These are phyloP conservation scores for Chrysogorgia sp. DNA, from an alignment of 92 coral and sea anemone genomes.

Conservation along the genomic window DNA sequence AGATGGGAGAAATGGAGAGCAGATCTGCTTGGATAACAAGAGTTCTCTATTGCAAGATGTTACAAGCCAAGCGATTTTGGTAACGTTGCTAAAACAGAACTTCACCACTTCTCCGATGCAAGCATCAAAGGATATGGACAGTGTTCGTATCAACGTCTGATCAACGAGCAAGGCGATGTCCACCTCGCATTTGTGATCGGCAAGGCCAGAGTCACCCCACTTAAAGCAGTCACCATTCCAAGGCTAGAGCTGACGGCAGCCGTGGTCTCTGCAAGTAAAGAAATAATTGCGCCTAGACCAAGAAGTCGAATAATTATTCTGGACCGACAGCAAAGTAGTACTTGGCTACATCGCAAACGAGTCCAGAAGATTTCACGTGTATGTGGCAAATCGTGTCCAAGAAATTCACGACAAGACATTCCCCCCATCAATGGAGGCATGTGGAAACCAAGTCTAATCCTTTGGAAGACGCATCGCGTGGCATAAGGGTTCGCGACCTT, in stretches of 20 bases:
- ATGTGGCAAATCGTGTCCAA: too few relatives aligned
- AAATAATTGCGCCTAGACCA: too few relatives aligned
- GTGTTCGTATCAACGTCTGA: conserved; percentile 11
- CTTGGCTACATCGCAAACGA: too few relatives aligned
- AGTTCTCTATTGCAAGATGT: conserved; percentile 3
- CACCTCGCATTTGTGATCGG: conserved; percentile 7
- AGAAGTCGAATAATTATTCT: too few relatives aligned
- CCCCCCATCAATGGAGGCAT: too few relatives aligned
- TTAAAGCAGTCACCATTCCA: conserved; percentile 2
- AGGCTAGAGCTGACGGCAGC: conserved; percentile 31
- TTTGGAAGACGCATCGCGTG: too few relatives aligned
- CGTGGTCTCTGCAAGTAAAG: conserved; percentile 20
- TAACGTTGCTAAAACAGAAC: background rate
- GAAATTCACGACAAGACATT: too few relatives aligned
- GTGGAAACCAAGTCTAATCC: too few relatives aligned
- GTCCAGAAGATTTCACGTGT: too few relatives aligned
- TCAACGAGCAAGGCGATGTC: conserved; percentile 3
- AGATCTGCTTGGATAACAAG: background rate
- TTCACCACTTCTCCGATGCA: conserved; percentile 30
- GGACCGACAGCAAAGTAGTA: too few relatives aligned
- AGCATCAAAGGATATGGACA: conserved; percentile 19
- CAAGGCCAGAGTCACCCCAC: conserved; percentile 20
- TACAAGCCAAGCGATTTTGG: conserved; percentile 22
- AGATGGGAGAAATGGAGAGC: conserved; percentile 18
- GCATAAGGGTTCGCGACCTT: too few relatives aligned